Evolutionary conservation across 2,113 vertebrate genomes (phyloP).

Genomic region (Leptodactylus fuscus): DNA sequence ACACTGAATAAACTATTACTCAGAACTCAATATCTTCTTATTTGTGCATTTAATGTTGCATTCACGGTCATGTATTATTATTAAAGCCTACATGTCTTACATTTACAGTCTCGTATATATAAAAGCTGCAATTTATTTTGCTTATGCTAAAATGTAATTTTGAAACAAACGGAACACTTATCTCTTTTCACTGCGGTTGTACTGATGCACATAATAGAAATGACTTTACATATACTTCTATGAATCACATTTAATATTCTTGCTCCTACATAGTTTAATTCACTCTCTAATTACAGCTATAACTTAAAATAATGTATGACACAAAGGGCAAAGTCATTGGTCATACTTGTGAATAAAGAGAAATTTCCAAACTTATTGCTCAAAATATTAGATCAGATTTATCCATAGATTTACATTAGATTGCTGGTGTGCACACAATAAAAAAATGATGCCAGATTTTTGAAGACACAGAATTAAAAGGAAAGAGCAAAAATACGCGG

Average conservation of each 20-base stretch:
- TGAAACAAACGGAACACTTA: conserved; percentile 38
- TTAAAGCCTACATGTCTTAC: not conserved
- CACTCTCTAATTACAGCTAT: not conserved
- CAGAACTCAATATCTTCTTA: too few relatives aligned
- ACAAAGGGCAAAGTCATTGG: not conserved
- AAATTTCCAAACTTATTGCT: not conserved
- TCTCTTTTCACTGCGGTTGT: conserved; percentile 28
- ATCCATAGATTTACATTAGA: not conserved
- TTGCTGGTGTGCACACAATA: too few relatives aligned
- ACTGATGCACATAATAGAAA: not conserved
- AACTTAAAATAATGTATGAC: not conserved
- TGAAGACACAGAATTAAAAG: too few relatives aligned
- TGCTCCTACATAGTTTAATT: not conserved
- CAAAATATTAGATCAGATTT: not conserved
- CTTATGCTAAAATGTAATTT: conserved; percentile 41
- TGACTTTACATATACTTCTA: not conserved
- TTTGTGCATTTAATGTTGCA: not conserved
- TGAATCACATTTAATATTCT: not conserved
- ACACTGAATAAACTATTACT: not conserved
- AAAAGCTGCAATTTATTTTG: conserved; percentile 1
- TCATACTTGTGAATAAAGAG: not conserved
- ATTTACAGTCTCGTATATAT: not conserved
- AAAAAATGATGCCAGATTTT: too few relatives aligned
- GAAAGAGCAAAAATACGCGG: too few relatives aligned
- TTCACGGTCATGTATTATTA: conserved; percentile 27